Evolutionary conservation across 2,888 invertebrate genomes (phyloP), one percentile per base, ranked within the genome.

Genomic region (Sphinx pinastri): DNA sequence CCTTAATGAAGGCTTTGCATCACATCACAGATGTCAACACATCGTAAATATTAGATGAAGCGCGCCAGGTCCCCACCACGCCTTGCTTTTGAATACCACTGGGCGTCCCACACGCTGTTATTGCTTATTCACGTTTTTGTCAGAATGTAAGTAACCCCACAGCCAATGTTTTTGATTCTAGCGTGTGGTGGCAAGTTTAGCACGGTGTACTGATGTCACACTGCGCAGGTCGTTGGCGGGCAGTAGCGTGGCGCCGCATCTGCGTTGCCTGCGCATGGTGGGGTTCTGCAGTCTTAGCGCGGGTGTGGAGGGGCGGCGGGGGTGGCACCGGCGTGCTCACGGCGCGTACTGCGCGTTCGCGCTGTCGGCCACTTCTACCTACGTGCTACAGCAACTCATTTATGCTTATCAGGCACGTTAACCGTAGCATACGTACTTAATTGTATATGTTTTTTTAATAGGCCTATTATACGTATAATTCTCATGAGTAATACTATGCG

Each of bases 381-480:
- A 87, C 75, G 78, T 88, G 14, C 69, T 82, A 59, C 88, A 88
- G 76, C 84, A 90, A 75, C 75, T 80, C 57, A 73, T 86, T 19
- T 88, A 87, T 71, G 88, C 89, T 0, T 87, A 85, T 67, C 82
- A 81, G 82, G 88, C 81, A 68, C 5, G 47, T 49, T 13, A 16
- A 25, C 2, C 25, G 25, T 25, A 25, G 2, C 25, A 25, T 25
- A 25, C 2, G 25, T 25, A 2, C 12, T 47, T 5, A 14, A 45
- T n/a, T 38, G 12, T 13, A 10, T 11, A 11, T 25, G 3, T 19
- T 12, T 25, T 12, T 25, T 11, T 31, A 57, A 16, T 4, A 6
- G 0, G 52, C 52, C 52, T 16, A n/a, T 55, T 7, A 38, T 38
- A 38, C 38, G 8, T 16, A 54, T 47, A 8, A 72, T 67, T 54